Evolutionary conservation across 2,113 vertebrate species (phyloP).

Genomic region (Stegostoma tigrinum): DNA sequence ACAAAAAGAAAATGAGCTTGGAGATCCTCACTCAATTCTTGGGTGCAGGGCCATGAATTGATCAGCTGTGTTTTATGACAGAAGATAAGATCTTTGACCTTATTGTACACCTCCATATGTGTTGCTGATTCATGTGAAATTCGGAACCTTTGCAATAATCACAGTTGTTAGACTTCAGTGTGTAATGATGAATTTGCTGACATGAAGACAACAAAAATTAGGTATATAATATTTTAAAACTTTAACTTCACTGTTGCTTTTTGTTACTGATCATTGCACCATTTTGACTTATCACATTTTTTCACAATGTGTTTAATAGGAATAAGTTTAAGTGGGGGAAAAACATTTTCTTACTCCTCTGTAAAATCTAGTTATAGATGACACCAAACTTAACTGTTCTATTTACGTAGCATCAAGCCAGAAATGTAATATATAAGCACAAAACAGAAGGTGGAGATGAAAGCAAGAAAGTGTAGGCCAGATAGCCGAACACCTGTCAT

Average conservation of each 20-base stretch:
- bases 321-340: background rate
- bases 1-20: background rate
- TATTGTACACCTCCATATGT: background rate
- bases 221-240: background rate
- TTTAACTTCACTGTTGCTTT: background rate
- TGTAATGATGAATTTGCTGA: background rate
- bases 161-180: background rate
- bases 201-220: background rate
- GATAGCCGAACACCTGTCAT: no score
- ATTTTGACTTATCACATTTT: background rate
- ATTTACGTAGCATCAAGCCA: background rate
- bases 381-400: background rate
- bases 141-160: background rate
- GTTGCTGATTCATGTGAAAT: background rate
- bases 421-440: background rate
- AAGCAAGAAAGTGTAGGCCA: no score
- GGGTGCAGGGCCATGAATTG: background rate
- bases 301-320: background rate
- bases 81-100: background rate
- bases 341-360: background rate
- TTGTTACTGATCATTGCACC: background rate
- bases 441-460: no score
- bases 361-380: background rate
- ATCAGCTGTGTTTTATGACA: background rate
- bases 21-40: background rate